phyloP scores from a whole-genome alignment of 2,113 vertebrate species.

The Colossoma macropomum region DNA sequence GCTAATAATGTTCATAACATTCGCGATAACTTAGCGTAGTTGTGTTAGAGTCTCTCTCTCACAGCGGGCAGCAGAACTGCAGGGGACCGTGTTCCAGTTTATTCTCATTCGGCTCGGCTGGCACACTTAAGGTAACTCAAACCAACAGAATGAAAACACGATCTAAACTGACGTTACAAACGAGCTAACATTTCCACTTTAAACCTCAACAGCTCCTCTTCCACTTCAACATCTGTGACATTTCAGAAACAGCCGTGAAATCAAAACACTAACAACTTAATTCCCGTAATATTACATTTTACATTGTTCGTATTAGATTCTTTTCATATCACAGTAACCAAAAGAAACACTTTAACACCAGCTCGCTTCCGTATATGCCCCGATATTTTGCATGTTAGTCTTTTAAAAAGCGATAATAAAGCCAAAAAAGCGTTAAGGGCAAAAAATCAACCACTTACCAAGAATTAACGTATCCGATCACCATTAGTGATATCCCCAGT shows the following conservation, averaged over 20 bases:
- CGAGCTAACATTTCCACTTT: background rate
- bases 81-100: background rate
- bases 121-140: background rate
- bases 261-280: background rate
- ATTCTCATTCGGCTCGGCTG: background rate
- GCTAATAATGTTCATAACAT: too few species aligned
- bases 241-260: background rate
- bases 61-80: background rate
- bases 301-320: background rate
- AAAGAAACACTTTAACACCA: conserved; percentile 60
- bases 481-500: conserved; percentile 67
- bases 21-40: background rate
- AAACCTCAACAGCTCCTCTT: background rate
- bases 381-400: conserved; percentile 42
- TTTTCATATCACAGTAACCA: conserved; percentile 45
- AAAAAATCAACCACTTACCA: conserved; percentile 68
- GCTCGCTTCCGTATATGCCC: conserved; percentile 43
- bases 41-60: background rate
- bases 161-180: too few species aligned
- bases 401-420: background rate
- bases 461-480: conserved; percentile 74
- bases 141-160: background rate
- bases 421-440: conserved; percentile 41
- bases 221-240: background rate
- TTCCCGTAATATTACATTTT: background rate